Conservation (phyloP, 2,113 vertebrate genomes). For the Sorex fumeus region DNA sequence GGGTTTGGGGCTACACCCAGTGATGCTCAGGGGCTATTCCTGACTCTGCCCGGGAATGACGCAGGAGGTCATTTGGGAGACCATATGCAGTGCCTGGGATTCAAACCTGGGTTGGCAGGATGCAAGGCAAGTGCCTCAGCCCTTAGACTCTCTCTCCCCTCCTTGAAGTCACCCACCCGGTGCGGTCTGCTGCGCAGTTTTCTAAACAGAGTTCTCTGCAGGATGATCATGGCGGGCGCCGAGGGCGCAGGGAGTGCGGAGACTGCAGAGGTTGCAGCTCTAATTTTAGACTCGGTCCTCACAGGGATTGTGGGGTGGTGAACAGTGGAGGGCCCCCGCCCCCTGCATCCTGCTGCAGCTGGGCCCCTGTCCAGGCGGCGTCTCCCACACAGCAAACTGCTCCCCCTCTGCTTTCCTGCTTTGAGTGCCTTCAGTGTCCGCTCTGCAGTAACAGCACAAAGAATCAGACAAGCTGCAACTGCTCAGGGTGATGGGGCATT, state of each 20-base stretch:
- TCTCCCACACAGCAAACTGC: not conserved
- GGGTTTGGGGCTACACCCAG: too few relatives aligned
- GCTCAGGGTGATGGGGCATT: not conserved
- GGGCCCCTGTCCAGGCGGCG: not conserved
- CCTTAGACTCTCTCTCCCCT: not conserved
- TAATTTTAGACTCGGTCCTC: not conserved
- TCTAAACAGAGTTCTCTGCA: not conserved
- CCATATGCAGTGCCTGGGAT: too few relatives aligned
- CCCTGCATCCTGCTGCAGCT: not conserved
- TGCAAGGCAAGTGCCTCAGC: too few relatives aligned
- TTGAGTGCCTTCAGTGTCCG: not conserved
- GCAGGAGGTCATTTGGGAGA: too few relatives aligned
- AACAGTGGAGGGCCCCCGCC: not conserved
- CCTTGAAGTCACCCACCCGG: not conserved
- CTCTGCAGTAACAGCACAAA: conserved; percentile 37
- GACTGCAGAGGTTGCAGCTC: not conserved
- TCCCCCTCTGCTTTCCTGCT: not conserved
- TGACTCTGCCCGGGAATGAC: too few relatives aligned
- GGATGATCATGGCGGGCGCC: not conserved
- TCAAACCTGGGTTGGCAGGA: too few relatives aligned
- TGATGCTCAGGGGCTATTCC: too few relatives aligned
- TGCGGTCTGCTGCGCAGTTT: not conserved
- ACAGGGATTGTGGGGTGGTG: not conserved
- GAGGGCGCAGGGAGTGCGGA: not conserved
- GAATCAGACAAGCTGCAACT: not conserved